Conservation (phyloP, 2,888 invertebrate genomes). For the Aplocera efformata region DNA sequence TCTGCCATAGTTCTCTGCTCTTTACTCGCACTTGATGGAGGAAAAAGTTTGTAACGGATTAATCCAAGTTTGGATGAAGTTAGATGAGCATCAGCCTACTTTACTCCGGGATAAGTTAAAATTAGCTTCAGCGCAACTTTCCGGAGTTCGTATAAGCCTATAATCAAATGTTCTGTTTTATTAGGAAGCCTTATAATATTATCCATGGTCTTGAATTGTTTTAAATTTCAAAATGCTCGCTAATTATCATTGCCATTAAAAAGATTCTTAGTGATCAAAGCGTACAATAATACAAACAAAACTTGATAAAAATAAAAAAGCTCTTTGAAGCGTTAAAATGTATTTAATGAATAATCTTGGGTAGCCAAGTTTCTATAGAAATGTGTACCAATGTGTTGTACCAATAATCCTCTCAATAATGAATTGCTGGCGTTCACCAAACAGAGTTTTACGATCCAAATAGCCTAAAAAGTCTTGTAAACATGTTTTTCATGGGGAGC, state of each 20-base stretch:
- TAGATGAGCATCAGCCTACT: conserved; percentile 50
- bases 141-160: not conserved
- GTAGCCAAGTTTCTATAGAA: too few relatives aligned
- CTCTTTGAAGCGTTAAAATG: too few relatives aligned
- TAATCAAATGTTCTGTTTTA: not conserved
- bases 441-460: conserved; percentile 53
- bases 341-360: too few relatives aligned
- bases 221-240: too few relatives aligned
- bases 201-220: too few relatives aligned
- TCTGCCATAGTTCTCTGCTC: conserved; percentile 63
- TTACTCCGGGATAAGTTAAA: not conserved
- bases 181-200: not conserved
- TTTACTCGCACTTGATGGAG: conserved; percentile 58
- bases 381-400: too few relatives aligned
- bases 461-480: conserved; percentile 63
- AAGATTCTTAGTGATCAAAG: too few relatives aligned
- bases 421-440: conserved; percentile 60
- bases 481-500: conserved; percentile 67
- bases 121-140: too few relatives aligned
- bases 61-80: conserved; percentile 50
- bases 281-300: too few relatives aligned
- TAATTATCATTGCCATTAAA: too few relatives aligned
- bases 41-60: conserved; percentile 53
- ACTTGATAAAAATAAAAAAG: too few relatives aligned
- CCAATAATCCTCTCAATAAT: conserved; percentile 16